A percentile compares a stretch with the other conserved stretches of the same genome.
Evolutionary conservation across 2,113 vertebrate genomes (phyloP).

Genomic region (Noturus placidus): DNA sequence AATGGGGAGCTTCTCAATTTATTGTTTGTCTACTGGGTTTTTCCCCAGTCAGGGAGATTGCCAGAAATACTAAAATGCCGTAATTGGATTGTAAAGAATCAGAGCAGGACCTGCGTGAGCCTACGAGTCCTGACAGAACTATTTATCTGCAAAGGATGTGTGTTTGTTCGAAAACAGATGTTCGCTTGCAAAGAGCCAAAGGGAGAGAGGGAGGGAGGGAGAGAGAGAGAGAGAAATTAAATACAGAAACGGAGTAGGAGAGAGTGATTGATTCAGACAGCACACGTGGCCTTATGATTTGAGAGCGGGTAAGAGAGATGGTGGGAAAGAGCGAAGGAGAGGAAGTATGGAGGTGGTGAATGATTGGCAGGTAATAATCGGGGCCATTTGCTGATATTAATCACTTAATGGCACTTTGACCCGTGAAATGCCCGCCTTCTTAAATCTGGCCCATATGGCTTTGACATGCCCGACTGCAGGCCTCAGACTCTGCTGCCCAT

Average conservation of each 20-base stretch:
- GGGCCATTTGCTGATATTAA: constrained; percentile 76
- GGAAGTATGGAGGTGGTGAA: constrained; percentile 28
- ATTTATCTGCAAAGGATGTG: constrained; percentile 53
- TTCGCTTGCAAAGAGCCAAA: constrained; percentile 67
- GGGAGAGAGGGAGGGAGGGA: constrained; percentile 32
- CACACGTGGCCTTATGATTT: constrained; percentile 44
- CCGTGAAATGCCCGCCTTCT: constrained; percentile 51
- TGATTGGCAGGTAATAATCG: constrained; percentile 83
- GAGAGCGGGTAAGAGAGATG: constrained; percentile 22
- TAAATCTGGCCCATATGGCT: constrained; percentile 35
- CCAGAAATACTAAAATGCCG: constrained; percentile 67
- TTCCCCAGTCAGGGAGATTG: constrained; percentile 58
- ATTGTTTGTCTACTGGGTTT: constrained; percentile 60
- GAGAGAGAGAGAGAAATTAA: constrained; percentile 30
- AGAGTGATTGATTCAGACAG: constrained; percentile 34
- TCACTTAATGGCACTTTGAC: constrained; percentile 64
- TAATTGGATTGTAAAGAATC: constrained; percentile 71
- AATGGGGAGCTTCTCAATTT: constrained; percentile 52
- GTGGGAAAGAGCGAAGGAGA: constrained; percentile 18
- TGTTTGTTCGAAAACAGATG: constrained; percentile 70
- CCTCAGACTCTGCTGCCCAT: constrained; percentile 81
- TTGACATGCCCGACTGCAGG: constrained; percentile 67
- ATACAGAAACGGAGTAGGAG: constrained; percentile 26
- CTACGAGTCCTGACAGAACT: constrained; percentile 63
- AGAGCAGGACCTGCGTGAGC: constrained; percentile 63